Conservation (phyloP, 2,113 vertebrate species). For the Amphiprion ocellaris region DNA sequence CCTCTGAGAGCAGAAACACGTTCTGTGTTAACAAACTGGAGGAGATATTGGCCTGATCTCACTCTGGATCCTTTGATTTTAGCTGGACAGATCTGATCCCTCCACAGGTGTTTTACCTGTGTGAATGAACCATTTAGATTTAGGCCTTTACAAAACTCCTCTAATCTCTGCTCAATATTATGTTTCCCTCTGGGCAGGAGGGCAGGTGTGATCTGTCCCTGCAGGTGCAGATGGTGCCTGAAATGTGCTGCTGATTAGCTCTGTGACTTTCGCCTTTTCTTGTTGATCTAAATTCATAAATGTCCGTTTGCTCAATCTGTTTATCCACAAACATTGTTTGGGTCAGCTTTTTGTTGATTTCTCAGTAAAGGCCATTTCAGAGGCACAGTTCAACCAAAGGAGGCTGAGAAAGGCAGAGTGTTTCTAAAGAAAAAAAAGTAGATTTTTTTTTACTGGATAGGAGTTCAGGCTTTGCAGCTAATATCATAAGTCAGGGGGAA, state of each 20-base stretch:
- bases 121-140: slow-evolving; percentile 63
- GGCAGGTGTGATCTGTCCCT: slow-evolving; percentile 64
- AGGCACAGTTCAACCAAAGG: not conserved
- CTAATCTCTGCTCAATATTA: slow-evolving; percentile 71
- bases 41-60: slow-evolving; percentile 48
- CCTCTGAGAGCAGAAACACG: slow-evolving; percentile 50
- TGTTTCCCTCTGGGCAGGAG: slow-evolving; percentile 65
- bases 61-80: slow-evolving; percentile 42
- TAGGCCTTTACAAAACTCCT: slow-evolving; percentile 48
- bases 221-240: slow-evolving; percentile 71
- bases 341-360: slow-evolving; percentile 3
- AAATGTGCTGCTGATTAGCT: slow-evolving; percentile 49
- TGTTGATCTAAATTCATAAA: not conserved
- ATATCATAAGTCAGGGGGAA: slow-evolving; percentile 52
- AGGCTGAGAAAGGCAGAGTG: slow-evolving; percentile 26
- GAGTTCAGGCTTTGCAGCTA: slow-evolving; percentile 35
- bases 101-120: slow-evolving; percentile 81
- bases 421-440: not conserved
- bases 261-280: slow-evolving; percentile 12
- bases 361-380: not conserved
- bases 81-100: slow-evolving; percentile 57
- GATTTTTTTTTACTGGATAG: slow-evolving; percentile 39
- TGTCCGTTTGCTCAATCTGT: slow-evolving; percentile 1
- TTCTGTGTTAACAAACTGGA: slow-evolving; percentile 48
- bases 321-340: not conserved